Evolutionary conservation across 1,140 invertebrate species (phyloP).

Genomic region (Camponotus pennsylvanicus): DNA sequence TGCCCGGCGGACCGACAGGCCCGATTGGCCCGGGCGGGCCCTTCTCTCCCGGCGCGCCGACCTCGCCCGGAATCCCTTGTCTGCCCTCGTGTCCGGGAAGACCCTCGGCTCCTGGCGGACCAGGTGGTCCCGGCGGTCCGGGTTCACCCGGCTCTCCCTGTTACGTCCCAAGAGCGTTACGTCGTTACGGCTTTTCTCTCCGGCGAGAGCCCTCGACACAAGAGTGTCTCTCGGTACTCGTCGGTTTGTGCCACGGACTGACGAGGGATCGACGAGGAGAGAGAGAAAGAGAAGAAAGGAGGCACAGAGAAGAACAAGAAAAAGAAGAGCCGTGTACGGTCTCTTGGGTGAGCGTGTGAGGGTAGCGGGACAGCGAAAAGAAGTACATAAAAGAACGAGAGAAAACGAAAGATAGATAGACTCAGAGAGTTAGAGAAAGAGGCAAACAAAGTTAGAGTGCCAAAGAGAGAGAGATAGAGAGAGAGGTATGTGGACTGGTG

Average conservation of each 20-base stretch:
- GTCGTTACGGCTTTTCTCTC: conserved; percentile 75
- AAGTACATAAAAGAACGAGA: conserved; percentile 41
- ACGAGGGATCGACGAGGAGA: conserved; percentile 63
- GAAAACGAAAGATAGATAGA: conserved; percentile 27
- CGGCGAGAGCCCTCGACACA: conserved; percentile 76
- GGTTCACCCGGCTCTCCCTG: conserved; percentile 96
- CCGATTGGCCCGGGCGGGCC: conserved; percentile 90
- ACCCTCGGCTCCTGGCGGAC: conserved; percentile 91
- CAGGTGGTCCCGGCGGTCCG: conserved; percentile 94
- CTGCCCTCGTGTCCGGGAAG: conserved; percentile 94
- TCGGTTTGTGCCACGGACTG: conserved; percentile 73
- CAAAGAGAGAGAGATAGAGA: conserved; percentile 16
- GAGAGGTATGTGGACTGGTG: conserved; percentile 46
- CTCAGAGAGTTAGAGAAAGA: conserved; percentile 1
- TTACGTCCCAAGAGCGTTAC: conserved; percentile 77
- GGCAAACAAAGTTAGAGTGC: conserved; percentile 8
- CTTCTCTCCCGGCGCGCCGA: conserved; percentile 89
- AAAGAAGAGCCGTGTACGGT: conserved; percentile 39
- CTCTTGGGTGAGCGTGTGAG: conserved; percentile 42
- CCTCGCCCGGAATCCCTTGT: conserved; percentile 90
- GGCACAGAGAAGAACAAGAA: conserved; percentile 33
- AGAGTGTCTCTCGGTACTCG: conserved; percentile 75
- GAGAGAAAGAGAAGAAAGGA: conserved; percentile 12
- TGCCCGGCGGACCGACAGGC: conserved; percentile 90
- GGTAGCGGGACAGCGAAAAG: conserved; percentile 42